Conservation (phyloP, 2,888 invertebrate species). For the Caprella mutica region DNA sequence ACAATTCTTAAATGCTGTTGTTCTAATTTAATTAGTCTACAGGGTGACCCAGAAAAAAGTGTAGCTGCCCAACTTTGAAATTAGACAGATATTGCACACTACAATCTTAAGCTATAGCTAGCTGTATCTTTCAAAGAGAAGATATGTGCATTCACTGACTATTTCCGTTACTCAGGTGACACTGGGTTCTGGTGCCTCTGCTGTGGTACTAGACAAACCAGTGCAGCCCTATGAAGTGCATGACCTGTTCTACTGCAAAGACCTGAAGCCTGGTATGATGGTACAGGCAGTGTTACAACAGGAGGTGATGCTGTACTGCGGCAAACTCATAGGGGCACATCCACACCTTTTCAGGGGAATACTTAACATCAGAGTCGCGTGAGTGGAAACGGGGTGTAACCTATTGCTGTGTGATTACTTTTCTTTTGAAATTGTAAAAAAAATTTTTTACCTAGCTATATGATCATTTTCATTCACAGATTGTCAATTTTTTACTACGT, state of each 20-base stretch:
- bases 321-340: conserved; percentile 79
- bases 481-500: too few relatives aligned
- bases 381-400: conserved; percentile 35
- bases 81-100: background rate
- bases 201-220: conserved; percentile 94
- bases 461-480: too few relatives aligned
- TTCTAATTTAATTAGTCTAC: background rate
- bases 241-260: conserved; percentile 66
- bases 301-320: conserved; percentile 87
- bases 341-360: conserved; percentile 93
- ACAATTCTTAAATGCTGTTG: background rate
- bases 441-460: too few relatives aligned
- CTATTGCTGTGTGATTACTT: too few relatives aligned
- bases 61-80: background rate
- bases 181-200: conserved; percentile 86
- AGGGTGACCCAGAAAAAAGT: too few relatives aligned
- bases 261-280: conserved; percentile 65
- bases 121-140: background rate
- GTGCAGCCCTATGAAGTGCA: conserved; percentile 93
- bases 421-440: too few relatives aligned
- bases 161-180: conserved; percentile 48
- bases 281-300: conserved; percentile 86
- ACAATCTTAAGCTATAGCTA: background rate
- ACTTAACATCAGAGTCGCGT: conserved; percentile 63
- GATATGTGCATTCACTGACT: background rate